Evolutionary conservation across 2,113 vertebrate genomes (phyloP), one percentile per base, ranked within the genome.

Genomic region (Albula glossodonta): DNA sequence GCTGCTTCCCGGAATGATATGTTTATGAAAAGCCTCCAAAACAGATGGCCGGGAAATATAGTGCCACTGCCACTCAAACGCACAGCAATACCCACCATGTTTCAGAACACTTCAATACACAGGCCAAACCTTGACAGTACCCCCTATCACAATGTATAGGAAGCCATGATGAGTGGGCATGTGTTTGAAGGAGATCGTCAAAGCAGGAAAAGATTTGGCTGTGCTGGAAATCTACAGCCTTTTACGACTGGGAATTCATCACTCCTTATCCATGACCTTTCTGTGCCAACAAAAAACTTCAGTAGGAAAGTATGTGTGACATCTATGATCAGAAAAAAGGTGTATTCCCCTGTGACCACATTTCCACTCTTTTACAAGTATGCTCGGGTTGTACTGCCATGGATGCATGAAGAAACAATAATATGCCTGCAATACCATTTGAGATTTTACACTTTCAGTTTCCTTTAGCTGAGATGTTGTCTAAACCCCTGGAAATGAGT

Each of bases 21-120:
- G 60, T 78, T 86, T 86, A 86, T 86, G 85, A 86, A 86, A 86
- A 82, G 85, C 80, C 80, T 56, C 81, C 63, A 51, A 85, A 82
- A 77, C 9, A 56, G 51, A 82, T 77, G 60, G 80, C n/a, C 19
- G 63, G 17, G 80, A 82, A 74, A 51, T 66, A 66, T 50, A 81
- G 56, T 66, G 48, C 13, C 52, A 17, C 83, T 84, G 77, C 17
- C 53, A 50, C 48, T 85, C 78, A 85, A 60, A 22, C 77, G 74
- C 12, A 11, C n/a, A 31, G 53, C 0, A 49, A 56, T 12, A 11
- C 41, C 63, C 17, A 5, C 50, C 17, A 10, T 4, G 17, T 5
- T 52, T 81, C 80, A 4, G 5, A 74, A 15, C 70, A 22, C 11
- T n/a, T 31, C 70, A 10, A 22, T n/a, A 74, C 11, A 31, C 70